A percentile compares a stretch with the other conserved stretches of the same genome.
Evolutionary conservation across 2,888 invertebrate genomes (phyloP).

Genomic region (Polymixis lichenea): DNA sequence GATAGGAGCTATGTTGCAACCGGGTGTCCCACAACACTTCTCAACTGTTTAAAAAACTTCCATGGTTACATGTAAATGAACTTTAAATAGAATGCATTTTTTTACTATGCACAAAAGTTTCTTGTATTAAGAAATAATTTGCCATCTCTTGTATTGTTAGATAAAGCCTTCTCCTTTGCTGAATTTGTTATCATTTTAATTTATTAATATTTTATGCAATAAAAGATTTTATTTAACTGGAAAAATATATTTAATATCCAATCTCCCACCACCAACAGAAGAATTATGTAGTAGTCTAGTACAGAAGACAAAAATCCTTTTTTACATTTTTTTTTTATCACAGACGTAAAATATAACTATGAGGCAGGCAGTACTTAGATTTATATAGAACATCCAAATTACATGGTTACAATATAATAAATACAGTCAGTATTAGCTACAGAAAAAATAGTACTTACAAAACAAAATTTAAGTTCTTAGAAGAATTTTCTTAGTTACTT

Average conservation of each 20-base stretch:
- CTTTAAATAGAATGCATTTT: not conserved
- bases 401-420: not conserved
- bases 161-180: slow-evolving; percentile 41
- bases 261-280: slow-evolving; percentile 14
- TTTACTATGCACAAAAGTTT: slow-evolving; percentile 35
- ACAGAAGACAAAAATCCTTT: no score
- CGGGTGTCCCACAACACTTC: not conserved
- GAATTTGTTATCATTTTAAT: slow-evolving; percentile 59
- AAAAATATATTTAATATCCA: slow-evolving; percentile 31
- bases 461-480: no score
- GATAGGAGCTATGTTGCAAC: not conserved
- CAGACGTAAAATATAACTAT: slow-evolving; percentile 4
- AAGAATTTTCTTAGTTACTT: not conserved
- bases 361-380: slow-evolving; percentile 5
- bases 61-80: not conserved
- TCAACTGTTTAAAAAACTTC: not conserved
- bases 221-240: slow-evolving; percentile 63
- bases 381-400: not conserved
- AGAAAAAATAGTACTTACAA: not conserved
- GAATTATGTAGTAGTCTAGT: no score
- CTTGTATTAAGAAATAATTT: slow-evolving; percentile 34
- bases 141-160: slow-evolving; percentile 41
- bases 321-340: slow-evolving; percentile 19
- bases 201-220: slow-evolving; percentile 62
- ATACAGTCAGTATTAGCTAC: not conserved